A percentile compares a stretch with the other conserved stretches of the same genome.
phyloP scores from a whole-genome alignment of 35 echinoderm and acorn worm genomes.

The Apostichopus californicus region DNA sequence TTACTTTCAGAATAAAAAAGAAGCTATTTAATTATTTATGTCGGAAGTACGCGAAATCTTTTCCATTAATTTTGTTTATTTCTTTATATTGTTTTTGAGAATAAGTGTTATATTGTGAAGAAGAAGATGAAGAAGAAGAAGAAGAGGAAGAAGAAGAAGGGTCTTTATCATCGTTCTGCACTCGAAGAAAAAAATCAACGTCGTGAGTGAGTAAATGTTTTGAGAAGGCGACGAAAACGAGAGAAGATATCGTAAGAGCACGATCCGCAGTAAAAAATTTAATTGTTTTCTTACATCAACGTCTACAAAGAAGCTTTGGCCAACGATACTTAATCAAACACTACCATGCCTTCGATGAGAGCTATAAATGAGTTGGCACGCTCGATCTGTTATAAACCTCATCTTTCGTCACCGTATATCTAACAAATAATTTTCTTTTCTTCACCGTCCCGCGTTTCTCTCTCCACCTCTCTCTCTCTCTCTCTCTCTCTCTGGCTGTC shows the following conservation, averaged over 20 bases:
- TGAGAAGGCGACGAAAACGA: conserved; percentile 39
- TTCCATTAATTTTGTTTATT: too few species aligned
- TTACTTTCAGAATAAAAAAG: too few species aligned
- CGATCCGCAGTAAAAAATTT: conserved; percentile 35
- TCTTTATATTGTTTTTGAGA: too few species aligned
- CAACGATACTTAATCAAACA: conserved; percentile 26
- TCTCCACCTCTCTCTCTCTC: too few species aligned
- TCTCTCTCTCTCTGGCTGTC: not conserved
- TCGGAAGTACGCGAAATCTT: too few species aligned
- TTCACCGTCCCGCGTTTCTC: not conserved
- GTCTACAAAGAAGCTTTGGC: not conserved
- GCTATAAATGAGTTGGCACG: conserved; percentile 30
- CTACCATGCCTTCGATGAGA: not conserved
- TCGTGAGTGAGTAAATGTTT: conserved; percentile 39
- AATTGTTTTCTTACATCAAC: conserved; percentile 36
- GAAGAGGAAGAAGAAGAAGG: not conserved
- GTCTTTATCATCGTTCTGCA: not conserved
- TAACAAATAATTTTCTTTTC: conserved; percentile 10
- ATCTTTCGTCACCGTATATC: conserved; percentile 8
- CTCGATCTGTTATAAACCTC: conserved; percentile 1
- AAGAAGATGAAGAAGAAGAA: not conserved
- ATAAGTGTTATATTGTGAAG: too few species aligned
- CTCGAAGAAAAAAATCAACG: conserved; percentile 1
- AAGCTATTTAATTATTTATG: too few species aligned
- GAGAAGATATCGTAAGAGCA: not conserved